A percentile compares a stretch with the other conserved stretches of the same genome.
Evolutionary conservation across 2,113 vertebrate genomes (phyloP).

Genomic region (Xiphorhynchus elegans): DNA sequence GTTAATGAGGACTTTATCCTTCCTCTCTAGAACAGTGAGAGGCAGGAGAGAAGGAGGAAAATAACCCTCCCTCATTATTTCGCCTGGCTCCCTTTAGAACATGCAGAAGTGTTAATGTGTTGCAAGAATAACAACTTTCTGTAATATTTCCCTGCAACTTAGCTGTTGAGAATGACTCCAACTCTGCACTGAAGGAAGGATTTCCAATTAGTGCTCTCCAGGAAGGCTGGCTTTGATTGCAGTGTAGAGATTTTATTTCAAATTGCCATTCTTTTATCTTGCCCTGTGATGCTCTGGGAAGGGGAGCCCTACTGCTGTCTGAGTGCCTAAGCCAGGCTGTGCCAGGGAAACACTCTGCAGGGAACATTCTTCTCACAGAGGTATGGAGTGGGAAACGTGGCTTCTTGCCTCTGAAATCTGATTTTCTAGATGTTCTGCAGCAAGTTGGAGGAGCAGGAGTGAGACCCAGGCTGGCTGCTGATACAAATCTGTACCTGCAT

Average conservation of each 20-base stretch:
- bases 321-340: background rate
- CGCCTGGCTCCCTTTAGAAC: background rate
- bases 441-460: background rate
- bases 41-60: background rate
- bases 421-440: background rate
- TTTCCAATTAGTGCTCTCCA: background rate
- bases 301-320: background rate
- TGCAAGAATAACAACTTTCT: background rate
- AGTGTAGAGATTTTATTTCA: background rate
- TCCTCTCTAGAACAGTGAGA: background rate
- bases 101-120: background rate
- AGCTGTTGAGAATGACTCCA: background rate
- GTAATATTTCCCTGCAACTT: background rate
- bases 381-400: fast-evolving
- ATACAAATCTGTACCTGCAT: background rate
- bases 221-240: background rate
- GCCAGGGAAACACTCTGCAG: background rate
- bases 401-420: background rate
- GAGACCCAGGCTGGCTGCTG: background rate
- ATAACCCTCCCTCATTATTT: background rate
- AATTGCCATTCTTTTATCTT: background rate
- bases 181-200: background rate
- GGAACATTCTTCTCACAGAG: background rate
- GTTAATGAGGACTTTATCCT: background rate
- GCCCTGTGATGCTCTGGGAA: background rate